A percentile compares a stretch with the other conserved stretches of the same genome.
Conservation (phyloP, 1,140 invertebrate species). For the Luehdorfia chinensis region DNA sequence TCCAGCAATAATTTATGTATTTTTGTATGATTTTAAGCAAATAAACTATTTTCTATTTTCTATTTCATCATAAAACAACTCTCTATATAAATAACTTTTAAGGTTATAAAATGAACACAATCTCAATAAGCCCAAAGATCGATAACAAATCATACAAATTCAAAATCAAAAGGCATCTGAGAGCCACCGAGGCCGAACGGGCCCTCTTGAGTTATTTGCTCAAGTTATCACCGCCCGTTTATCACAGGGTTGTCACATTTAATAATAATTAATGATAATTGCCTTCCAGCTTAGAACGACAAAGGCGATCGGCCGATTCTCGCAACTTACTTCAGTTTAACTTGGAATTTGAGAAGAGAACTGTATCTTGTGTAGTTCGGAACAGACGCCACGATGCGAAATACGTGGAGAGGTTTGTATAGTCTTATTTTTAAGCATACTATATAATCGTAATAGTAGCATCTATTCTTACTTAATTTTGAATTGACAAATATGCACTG, state of each 20-base stretch:
- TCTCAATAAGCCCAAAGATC: conserved; percentile 21
- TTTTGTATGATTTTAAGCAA: too few relatives aligned
- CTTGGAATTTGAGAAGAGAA: conserved; percentile 68
- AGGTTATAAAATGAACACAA: conserved; percentile 6
- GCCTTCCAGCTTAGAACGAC: conserved; percentile 64
- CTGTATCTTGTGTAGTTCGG: conserved; percentile 70
- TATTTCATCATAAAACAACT: neutral
- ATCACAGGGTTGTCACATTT: conserved; percentile 67
- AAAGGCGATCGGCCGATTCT: conserved; percentile 70
- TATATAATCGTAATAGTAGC: too few relatives aligned
- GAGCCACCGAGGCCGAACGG: conserved; percentile 26
- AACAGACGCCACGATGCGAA: conserved; percentile 24
- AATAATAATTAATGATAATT: conserved; percentile 77
- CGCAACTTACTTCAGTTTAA: conserved; percentile 73
- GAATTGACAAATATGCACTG: too few relatives aligned
- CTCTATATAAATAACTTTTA: too few relatives aligned
- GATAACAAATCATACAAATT: conserved; percentile 33
- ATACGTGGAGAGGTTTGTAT: conserved; percentile 36
- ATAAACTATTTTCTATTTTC: too few relatives aligned
- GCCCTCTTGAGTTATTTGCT: conserved; percentile 64
- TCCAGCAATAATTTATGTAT: too few relatives aligned
- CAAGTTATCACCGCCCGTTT: conserved; percentile 71
- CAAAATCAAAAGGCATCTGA: conserved; percentile 35
- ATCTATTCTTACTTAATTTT: too few relatives aligned
- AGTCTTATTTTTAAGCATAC: too few relatives aligned